A percentile compares a stretch with the other conserved stretches of the same genome.
Conservation (phyloP, 2,113 vertebrate species). For the Riparia riparia region DNA sequence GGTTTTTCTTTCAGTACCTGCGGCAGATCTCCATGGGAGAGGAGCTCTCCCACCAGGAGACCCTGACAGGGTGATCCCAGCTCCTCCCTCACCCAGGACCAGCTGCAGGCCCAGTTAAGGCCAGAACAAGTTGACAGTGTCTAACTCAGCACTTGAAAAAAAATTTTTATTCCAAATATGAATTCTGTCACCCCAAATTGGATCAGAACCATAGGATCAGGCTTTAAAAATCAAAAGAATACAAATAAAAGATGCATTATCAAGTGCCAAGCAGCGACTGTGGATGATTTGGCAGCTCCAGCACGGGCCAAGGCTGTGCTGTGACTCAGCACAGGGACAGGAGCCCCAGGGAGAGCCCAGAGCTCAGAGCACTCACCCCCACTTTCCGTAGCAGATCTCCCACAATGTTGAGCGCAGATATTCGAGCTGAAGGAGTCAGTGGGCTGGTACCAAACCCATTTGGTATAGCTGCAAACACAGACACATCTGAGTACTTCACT, state of each 20-base stretch:
- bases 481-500: not conserved
- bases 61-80: not conserved
- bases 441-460: constrained; percentile 92
- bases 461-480: constrained; percentile 82
- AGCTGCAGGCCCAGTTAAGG: not conserved
- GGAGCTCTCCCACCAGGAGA: not conserved
- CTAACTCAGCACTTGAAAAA: not conserved
- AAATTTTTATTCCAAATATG: too few relatives aligned
- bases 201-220: not conserved
- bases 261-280: not conserved
- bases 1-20: not conserved
- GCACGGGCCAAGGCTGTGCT: not conserved
- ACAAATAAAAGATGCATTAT: not conserved
- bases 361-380: constrained; percentile 82
- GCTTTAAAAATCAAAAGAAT: not conserved
- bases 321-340: fast-evolving
- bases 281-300: not conserved
- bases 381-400: constrained; percentile 98
- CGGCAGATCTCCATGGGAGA: not conserved
- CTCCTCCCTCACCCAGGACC: not conserved
- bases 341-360: not conserved
- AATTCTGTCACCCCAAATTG: not conserved
- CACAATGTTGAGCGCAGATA: constrained; percentile 98
- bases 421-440: constrained; percentile 94
- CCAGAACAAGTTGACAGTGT: not conserved